Evolutionary conservation across 2,797 vertebrate species (phyloP).

Genomic region (Microctenopoma lineatum): DNA sequence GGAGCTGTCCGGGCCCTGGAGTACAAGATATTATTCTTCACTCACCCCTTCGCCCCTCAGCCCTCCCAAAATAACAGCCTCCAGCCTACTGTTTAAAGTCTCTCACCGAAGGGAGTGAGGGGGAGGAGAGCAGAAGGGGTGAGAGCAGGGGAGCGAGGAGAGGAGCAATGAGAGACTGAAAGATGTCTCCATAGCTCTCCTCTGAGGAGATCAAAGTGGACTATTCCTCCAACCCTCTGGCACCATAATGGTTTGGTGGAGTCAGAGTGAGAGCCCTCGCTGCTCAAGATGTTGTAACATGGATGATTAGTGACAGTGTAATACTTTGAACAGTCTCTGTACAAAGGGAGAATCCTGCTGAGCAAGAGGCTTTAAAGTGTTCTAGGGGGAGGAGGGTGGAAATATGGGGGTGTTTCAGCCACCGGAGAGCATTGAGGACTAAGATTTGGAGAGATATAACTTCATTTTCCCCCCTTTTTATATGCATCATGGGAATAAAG

Average conservation of each 20-base stretch:
- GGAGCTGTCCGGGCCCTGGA: conserved; percentile 81
- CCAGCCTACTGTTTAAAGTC: conserved; percentile 84
- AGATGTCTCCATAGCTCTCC: conserved; percentile 73
- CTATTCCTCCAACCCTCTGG: conserved; percentile 71
- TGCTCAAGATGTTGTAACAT: conserved; percentile 74
- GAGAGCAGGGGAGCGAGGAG: conserved; percentile 52
- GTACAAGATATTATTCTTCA: conserved; percentile 86
- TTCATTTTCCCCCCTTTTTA: conserved; percentile 80
- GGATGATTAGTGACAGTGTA: conserved; percentile 82
- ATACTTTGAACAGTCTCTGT: conserved; percentile 80
- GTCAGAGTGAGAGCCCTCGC: conserved; percentile 72
- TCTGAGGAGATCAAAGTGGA: conserved; percentile 74
- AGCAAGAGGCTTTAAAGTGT: conserved; percentile 82
- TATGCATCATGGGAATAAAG: conserved; percentile 83
- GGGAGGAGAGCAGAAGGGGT: conserved; percentile 45
- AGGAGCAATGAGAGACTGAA: conserved; percentile 72
- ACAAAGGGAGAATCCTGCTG: conserved; percentile 85
- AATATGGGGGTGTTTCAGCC: conserved; percentile 75
- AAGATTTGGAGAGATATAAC: conserved; percentile 86
- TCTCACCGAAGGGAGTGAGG: conserved; percentile 77
- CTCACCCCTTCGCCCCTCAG: conserved; percentile 66
- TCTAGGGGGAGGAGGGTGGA: conserved; percentile 17
- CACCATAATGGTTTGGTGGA: conserved; percentile 73
- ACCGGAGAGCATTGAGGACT: conserved; percentile 81
- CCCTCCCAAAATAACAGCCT: conserved; percentile 84